Evolutionary conservation across 1,140 invertebrate species (phyloP), one percentile per base, ranked within the genome.

Genomic region (Neodiprion virginianus): DNA sequence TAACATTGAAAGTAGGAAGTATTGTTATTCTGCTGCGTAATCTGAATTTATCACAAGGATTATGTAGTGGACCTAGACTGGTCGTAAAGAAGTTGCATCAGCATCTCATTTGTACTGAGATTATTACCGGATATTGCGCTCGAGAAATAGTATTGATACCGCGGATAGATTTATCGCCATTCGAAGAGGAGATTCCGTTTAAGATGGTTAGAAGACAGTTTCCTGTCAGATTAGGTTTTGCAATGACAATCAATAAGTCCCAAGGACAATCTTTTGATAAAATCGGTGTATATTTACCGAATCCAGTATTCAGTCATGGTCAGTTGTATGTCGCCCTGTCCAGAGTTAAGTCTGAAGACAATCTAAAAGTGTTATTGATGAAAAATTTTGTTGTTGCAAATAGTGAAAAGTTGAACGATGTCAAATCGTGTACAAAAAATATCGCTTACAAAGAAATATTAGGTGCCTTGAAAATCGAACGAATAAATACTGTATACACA

Each of bases 161-260:
- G 66, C 79, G 84, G 47, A 61, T 61, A 7, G 53, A 61, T 61
- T 5, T 61, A 71, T 70, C 61, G 21, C 21, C 14, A 21, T 48
- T 50, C 47, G 73, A 68, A 71, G 61, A 50, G 67, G 23, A 40
- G 8, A 48, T 68, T 71, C 67, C 47, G 49, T 48, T 67, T 49
- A 69, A 76, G n/a, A 73, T 61, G 47, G 71, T 67, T 69, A 67
- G 90, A 71, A 65, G 87, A 75, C 84, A 90, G 75, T 89, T 91
- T 82, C 85, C 84, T 17, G 73, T 89, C 66, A 73, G 79, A 73
- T 77, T 90, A 9, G 88, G 90, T 61, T 91, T 91, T 82, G 85
- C 87, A 17, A 89, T 91, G 83, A 87, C 88, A 23, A 89, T 90
- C 66, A 91, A 90, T 79, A 91, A 92, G 81, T 85, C 88, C n/a